Conservation (phyloP, 2,113 vertebrate genomes). For the Passer domesticus region DNA sequence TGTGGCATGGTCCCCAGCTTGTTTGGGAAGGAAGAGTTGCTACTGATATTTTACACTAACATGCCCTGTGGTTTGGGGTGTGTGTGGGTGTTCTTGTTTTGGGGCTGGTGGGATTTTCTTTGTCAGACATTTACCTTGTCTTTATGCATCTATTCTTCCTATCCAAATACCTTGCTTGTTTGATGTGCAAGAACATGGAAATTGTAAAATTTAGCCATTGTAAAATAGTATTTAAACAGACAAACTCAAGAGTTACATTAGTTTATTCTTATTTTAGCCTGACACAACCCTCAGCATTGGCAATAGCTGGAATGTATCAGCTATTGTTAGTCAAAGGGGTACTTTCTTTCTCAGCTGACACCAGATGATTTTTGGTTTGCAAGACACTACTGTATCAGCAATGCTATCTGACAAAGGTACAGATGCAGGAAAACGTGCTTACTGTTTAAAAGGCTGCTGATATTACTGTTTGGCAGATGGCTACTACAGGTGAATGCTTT, state of each 20-base stretch:
- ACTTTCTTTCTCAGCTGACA: background rate
- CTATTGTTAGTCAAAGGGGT: background rate
- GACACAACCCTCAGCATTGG: background rate
- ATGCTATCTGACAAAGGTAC: background rate
- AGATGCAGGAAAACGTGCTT: background rate
- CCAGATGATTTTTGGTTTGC: background rate
- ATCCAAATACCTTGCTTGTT: background rate
- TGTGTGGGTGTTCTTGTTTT: rapidly evolving
- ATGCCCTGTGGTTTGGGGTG: background rate
- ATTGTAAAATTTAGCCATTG: background rate
- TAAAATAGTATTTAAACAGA: background rate
- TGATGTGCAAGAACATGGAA: background rate
- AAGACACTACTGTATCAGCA: background rate
- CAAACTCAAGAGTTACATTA: background rate
- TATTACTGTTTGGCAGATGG: background rate
- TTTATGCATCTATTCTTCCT: background rate
- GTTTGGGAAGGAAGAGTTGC: background rate
- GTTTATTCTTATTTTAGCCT: background rate
- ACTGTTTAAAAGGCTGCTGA: background rate
- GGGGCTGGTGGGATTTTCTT: background rate
- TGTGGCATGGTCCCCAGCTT: background rate
- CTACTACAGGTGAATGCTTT: slow-evolving; percentile 8
- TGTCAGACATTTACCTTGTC: background rate
- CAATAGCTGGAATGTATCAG: background rate
- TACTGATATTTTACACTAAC: background rate